Evolutionary conservation across 2,113 vertebrate genomes (phyloP), one percentile per base, ranked within the genome.

Genomic region (Opisthocomus hoazin): DNA sequence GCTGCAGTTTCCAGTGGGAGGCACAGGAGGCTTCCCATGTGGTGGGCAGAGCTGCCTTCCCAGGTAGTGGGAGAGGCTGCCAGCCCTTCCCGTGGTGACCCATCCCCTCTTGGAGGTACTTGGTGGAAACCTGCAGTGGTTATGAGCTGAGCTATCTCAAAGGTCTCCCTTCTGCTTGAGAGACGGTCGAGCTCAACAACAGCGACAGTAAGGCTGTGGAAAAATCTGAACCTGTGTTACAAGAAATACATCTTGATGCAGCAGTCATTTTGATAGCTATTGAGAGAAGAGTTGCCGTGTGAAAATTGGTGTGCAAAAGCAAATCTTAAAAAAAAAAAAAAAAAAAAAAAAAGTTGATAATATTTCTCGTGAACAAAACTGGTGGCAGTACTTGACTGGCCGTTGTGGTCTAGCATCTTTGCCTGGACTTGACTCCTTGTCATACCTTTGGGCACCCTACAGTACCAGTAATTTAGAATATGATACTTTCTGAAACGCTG

Each of bases 161-260:
- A 65, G 30, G 5, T 63, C 74, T 87, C 15, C 34, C 3, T 41
- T 89, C 56, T 41, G 21, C 36, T 32, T 57, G 22, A 26, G 36
- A 66, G 58, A 57, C 50, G 21, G 58, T 39, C 0, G 0, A 64
- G n/a, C 48, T 82, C n/a, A 60, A 75, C 2, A 0, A 0, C 9
- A 27, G 48, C 56, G 64, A 58, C 46, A 43, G 27, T 18, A 68
- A 34, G 51, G 24, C 57, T 69, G 36, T 57, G 37, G 65, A 87
- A 75, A n/a, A 82, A 48, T 41, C 8, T 51, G 13, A 27, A 29
- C 39, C 17, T 48, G 5, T 46, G 12, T 60, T 78, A 53, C 10
- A 61, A 53, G 77, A 77, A 66, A 3, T 30, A 4, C 6, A 2
- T n/a, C 23, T 83, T 48, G 27, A 22, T 30, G 29, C 34, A 64